A percentile compares a stretch with the other conserved stretches of the same genome.
Evolutionary conservation across 2,797 vertebrate genomes (phyloP).

Genomic region (Karalla daura): DNA sequence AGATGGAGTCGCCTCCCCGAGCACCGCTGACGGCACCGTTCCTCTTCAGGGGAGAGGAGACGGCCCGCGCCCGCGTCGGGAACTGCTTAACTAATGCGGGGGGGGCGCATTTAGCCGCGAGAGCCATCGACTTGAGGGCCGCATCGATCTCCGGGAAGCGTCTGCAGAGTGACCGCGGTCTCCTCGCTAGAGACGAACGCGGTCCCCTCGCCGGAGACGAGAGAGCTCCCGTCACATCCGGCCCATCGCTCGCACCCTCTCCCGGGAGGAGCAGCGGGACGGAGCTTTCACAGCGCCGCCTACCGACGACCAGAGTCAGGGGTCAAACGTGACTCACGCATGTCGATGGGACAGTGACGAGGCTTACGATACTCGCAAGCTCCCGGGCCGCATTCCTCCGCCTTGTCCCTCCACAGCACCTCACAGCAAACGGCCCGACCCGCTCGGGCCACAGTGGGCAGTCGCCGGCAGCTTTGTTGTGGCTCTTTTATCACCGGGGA

Average conservation of each 20-base stretch:
- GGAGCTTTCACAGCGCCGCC: conserved; percentile 47
- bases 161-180: conserved; percentile 11
- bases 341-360: conserved; percentile 62
- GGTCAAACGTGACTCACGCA: conserved; percentile 52
- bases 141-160: conserved; percentile 53
- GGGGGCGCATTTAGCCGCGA: conserved; percentile 46
- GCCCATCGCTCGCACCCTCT: conserved; percentile 27
- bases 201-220: conserved; percentile 24
- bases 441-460: conserved; percentile 38
- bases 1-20: conserved; percentile 76
- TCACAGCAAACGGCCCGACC: conserved; percentile 60
- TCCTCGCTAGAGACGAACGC: conserved; percentile 51
- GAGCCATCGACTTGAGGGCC: conserved; percentile 44
- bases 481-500: conserved; percentile 54
- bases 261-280: conserved; percentile 38
- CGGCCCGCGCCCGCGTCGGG: conserved; percentile 51
- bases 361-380: conserved; percentile 38
- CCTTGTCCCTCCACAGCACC: conserved; percentile 59
- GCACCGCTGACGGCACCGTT: conserved; percentile 71
- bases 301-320: conserved; percentile 52
- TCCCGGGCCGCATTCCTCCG: conserved; percentile 55
- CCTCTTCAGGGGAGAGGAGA: conserved; percentile 67
- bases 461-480: conserved; percentile 63
- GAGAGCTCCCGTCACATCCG: conserved; percentile 26
- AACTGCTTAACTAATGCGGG: conserved; percentile 48